Evolutionary conservation across 2,888 invertebrate genomes (phyloP), one percentile per base, ranked within the genome.

Genomic region (Saturnia japonica): DNA sequence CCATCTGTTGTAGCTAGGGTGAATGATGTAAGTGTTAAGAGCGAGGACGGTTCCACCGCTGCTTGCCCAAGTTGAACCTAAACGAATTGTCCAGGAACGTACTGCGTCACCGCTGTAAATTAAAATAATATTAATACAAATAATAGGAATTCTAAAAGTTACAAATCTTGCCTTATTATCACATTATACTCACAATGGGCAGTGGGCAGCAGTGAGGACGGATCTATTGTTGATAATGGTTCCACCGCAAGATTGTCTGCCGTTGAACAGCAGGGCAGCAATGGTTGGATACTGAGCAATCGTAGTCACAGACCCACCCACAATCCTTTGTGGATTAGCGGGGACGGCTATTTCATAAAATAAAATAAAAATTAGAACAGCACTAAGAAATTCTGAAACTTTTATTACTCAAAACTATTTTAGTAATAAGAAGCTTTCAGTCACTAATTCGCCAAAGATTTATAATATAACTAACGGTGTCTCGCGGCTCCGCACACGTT

Each of bases 1-100:
- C 0, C 54, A 1, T 4, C 70, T 16, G 74, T 88, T 82, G 78
- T 86, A 94, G 62, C 77, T 74, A 0, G 86, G 80, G 74, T 94
- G 91, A 25, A 78, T 72, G 9, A 74, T 74, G 60, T 85, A 76
- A 0, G 67, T 69, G 4, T 45, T 60, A 0, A 77, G 34, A 2
- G 69, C 72, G 68, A 81, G 72, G 8, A 86, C 78, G 0, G 70
- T 64, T 7, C 90, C 90, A 0, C 87, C 88, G 57, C 82, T 85
- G 74, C 80, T 85, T 8, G 86, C 85, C 72, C 74, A 83, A 0
- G 82, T 77, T 8, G 88, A 89, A 1, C 89, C 89, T 9, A 84
- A 81, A 7, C 86, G 86, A 9, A 78, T 73, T 0, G 83, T 85
- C 85, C 85, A 90, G 34, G 74, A 77, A 1, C 68, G 72, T 1